Evolutionary conservation across 2,888 invertebrate species (phyloP).

Genomic region (Clostera curtula): DNA sequence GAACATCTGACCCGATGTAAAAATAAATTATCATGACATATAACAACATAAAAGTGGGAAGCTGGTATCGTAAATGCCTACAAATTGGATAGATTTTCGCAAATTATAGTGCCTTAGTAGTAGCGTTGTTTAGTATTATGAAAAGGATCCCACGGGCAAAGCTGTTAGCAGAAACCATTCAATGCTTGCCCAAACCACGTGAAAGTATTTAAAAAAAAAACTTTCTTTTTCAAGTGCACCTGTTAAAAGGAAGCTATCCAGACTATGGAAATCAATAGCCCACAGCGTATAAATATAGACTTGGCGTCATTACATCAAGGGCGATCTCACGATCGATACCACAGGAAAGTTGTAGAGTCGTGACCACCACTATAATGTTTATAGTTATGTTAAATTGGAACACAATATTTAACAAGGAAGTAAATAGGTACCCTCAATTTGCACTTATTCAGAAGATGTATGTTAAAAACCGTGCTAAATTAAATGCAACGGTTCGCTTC

Average conservation of each 20-base stretch:
- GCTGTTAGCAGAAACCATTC: too few relatives aligned
- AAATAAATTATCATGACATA: too few relatives aligned
- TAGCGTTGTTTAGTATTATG: too few relatives aligned
- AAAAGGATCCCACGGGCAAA: too few relatives aligned
- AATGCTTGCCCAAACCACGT: conserved; percentile 6
- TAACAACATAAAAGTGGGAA: too few relatives aligned
- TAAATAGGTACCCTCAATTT: conserved; percentile 10
- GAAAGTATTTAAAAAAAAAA: conserved; percentile 15
- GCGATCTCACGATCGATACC: conserved; percentile 22
- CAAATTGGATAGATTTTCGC: too few relatives aligned
- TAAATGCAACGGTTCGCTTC: too few relatives aligned
- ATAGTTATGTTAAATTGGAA: conserved; percentile 21
- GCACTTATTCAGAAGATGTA: too few relatives aligned
- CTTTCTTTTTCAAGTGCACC: conserved; percentile 25
- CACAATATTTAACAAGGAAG: conserved; percentile 9
- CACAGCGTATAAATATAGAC: conserved; percentile 28
- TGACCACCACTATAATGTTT: conserved; percentile 32
- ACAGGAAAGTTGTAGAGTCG: conserved; percentile 30
- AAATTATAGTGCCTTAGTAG: too few relatives aligned
- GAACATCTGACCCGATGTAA: too few relatives aligned
- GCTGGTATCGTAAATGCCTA: too few relatives aligned
- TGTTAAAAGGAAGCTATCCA: conserved; percentile 31
- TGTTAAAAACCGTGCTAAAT: too few relatives aligned
- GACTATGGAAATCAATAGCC: conserved; percentile 39
- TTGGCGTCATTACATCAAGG: conserved; percentile 28